Conservation (phyloP, 2,888 invertebrate genomes). For the Amphipyra tragopoginis region DNA sequence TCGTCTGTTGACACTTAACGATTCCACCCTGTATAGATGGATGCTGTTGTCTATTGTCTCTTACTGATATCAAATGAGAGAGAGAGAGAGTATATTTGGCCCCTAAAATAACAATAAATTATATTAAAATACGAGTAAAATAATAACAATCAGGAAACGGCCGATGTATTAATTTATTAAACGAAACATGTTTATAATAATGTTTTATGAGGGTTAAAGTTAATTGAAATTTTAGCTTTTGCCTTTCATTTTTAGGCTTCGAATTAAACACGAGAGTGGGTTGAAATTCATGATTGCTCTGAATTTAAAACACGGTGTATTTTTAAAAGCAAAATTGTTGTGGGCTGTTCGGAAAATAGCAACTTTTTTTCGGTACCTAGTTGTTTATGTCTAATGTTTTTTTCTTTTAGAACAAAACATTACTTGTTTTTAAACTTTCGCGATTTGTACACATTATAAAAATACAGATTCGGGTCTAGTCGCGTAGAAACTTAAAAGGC, state of each 20-base stretch:
- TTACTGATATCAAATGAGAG: no score
- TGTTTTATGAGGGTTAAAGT: slow-evolving; percentile 47
- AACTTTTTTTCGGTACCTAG: not conserved
- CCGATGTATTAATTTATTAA: slow-evolving; percentile 22
- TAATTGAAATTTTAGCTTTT: slow-evolving; percentile 45
- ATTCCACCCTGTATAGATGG: no score
- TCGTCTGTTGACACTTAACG: no score
- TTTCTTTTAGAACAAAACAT: not conserved
- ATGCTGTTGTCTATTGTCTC: no score
- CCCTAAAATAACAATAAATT: not conserved
- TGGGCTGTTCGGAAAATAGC: not conserved
- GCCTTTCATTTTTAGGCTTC: slow-evolving; percentile 34
- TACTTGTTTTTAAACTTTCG: no score
- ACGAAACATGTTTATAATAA: slow-evolving; percentile 37
- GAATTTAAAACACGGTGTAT: slow-evolving; percentile 6
- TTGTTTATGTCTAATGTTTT: not conserved
- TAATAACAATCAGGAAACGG: slow-evolving; percentile 27
- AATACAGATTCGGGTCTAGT: no score
- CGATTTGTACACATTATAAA: no score
- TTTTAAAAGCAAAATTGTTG: not conserved
- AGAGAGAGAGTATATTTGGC: not conserved
- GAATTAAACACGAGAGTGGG: slow-evolving; percentile 17
- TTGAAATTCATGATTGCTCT: slow-evolving; percentile 3
- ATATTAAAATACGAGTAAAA: slow-evolving; percentile 11
- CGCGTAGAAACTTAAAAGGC: no score